Conservation (phyloP, 2,888 invertebrate species). For the Tetheella fluctuosa region DNA sequence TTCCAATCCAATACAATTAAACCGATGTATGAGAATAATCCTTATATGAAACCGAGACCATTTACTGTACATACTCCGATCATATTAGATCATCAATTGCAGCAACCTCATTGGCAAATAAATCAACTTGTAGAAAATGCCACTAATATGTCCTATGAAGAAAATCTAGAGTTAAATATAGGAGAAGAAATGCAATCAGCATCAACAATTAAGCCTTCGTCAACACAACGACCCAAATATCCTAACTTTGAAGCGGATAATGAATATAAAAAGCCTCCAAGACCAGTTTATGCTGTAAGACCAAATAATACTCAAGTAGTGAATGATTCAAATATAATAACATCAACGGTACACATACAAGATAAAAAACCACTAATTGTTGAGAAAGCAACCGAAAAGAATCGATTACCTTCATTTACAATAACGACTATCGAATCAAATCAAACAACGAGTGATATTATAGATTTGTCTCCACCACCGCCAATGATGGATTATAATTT, state of each 20-base stretch:
- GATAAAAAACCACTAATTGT: constrained; percentile 77
- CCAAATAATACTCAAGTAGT: constrained; percentile 50
- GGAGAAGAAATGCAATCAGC: constrained; percentile 69
- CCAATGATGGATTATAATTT: constrained; percentile 73
- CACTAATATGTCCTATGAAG: constrained; percentile 72
- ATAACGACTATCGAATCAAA: constrained; percentile 58
- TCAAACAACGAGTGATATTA: constrained; percentile 68
- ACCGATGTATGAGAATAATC: constrained; percentile 60
- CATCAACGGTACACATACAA: constrained; percentile 74
- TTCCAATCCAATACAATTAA: constrained; percentile 70
- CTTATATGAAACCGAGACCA: constrained; percentile 70
- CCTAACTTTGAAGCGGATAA: constrained; percentile 41
- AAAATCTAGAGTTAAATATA: constrained; percentile 70
- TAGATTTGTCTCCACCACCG: constrained; percentile 81
- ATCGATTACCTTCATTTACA: constrained; percentile 63
- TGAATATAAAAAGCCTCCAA: constrained; percentile 53
- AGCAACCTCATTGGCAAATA: constrained; percentile 81
- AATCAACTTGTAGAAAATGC: constrained; percentile 74
- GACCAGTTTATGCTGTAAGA: constrained; percentile 49
- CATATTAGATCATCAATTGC: constrained; percentile 73
- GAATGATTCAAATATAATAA: constrained; percentile 74
- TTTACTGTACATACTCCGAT: constrained; percentile 64
- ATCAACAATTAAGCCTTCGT: constrained; percentile 43
- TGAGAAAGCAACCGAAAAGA: constrained; percentile 59
- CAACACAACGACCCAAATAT: constrained; percentile 43